Evolutionary conservation across 2,797 vertebrate genomes (phyloP).

Genomic region (Taeniopygia guttata): DNA sequence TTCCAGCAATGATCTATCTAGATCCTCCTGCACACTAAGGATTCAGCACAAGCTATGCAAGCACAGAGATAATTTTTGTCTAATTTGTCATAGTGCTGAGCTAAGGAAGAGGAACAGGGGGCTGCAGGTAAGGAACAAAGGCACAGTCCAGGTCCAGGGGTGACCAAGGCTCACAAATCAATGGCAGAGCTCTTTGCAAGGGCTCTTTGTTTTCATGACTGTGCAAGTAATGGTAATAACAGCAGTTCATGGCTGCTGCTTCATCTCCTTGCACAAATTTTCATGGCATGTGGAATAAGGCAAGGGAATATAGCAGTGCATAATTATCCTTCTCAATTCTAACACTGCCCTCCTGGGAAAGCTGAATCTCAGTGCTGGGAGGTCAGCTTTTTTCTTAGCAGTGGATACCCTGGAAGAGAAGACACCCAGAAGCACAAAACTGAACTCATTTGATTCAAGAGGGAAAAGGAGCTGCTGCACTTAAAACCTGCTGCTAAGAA

Average conservation of each 20-base stretch:
- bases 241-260: background rate
- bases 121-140: background rate
- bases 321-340: background rate
- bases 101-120: background rate
- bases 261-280: background rate
- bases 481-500: background rate
- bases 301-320: background rate
- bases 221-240: background rate
- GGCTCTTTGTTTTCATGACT: background rate
- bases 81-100: background rate
- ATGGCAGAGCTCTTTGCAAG: background rate
- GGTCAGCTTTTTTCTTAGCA: background rate
- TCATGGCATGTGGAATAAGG: background rate
- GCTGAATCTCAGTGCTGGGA: background rate
- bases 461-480: background rate
- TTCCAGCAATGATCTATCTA: background rate
- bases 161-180: background rate
- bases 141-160: background rate
- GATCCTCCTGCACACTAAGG: background rate
- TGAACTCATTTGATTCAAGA: background rate
- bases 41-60: constrained; percentile 8
- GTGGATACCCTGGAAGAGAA: background rate
- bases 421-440: background rate
- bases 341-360: background rate
- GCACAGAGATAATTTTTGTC: background rate